Percentiles rank a stretch among this genome's conserved stretches.
phyloP scores from a whole-genome alignment of 2,113 vertebrate species.

The Meleagris gallopavo region DNA sequence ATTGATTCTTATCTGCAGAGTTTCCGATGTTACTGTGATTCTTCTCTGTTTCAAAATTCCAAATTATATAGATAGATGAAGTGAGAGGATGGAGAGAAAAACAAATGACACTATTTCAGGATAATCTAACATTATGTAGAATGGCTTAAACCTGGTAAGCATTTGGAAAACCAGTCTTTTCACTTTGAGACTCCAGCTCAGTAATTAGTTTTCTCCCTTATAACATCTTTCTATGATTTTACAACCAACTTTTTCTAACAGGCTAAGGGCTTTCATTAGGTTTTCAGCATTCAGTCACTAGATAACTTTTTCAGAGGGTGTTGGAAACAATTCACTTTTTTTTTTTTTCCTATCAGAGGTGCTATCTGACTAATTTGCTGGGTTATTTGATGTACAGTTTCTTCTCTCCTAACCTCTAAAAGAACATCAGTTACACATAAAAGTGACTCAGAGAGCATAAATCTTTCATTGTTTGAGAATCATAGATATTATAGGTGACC shows the following conservation, averaged over 20 bases:
- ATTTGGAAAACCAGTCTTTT: background rate
- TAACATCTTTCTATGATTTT: background rate
- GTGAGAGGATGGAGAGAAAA: background rate
- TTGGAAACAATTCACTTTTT: background rate
- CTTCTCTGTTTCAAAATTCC: background rate
- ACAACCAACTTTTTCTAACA: background rate
- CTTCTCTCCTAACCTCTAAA: slow-evolving; percentile 49
- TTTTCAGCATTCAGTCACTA: background rate
- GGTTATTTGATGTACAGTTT: slow-evolving; percentile 63
- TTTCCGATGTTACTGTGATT: background rate
- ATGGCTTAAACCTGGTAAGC: background rate
- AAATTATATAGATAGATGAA: background rate
- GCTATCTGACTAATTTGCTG: slow-evolving; percentile 60
- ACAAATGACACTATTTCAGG: background rate
- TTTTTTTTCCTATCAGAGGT: background rate
- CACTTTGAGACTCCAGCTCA: background rate
- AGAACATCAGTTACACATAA: slow-evolving; percentile 20
- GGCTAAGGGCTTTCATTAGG: slow-evolving; percentile 29
- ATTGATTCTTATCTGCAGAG: background rate
- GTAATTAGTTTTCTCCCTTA: background rate
- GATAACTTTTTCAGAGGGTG: background rate
- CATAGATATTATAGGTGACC: background rate
- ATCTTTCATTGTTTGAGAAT: slow-evolving; percentile 20
- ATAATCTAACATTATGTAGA: background rate
- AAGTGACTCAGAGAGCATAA: slow-evolving; percentile 36